These are phyloP conservation scores for Athalia cordata DNA, from an alignment of 2,888 invertebrate genomes.

Conservation along the genomic window DNA sequence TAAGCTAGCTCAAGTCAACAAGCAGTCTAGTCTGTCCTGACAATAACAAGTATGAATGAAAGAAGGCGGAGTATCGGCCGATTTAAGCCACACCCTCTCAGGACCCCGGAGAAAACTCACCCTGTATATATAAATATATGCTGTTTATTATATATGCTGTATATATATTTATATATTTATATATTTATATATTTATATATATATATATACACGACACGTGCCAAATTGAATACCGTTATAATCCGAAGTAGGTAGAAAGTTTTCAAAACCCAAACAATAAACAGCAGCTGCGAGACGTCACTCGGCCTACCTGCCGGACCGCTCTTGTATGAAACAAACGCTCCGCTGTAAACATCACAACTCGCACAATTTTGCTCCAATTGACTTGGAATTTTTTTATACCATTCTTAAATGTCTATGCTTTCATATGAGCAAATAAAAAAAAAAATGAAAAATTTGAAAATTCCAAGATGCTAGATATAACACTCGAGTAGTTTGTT, in stretches of 20 bases:
- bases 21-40: no score
- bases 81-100: no score
- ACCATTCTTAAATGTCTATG: conserved; percentile 9
- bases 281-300: not conserved
- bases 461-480: conserved; percentile 12
- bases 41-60: no score
- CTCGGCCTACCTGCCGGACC: not conserved
- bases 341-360: conserved; percentile 15
- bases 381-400: not conserved
- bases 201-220: no score
- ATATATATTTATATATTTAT: not conserved
- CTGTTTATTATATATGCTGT: no score
- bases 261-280: conserved; percentile 6
- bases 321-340: not conserved
- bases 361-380: not conserved
- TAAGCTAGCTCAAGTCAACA: no score
- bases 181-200: not conserved
- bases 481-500: no score
- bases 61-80: no score
- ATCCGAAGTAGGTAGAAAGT: conserved; percentile 12
- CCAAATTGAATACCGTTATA: no score
- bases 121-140: not conserved
- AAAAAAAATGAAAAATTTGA: conserved; percentile 1
- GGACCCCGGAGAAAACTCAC: no score
- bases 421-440: conserved; percentile 24